These are phyloP conservation scores for Pelobates fuscus DNA, from an alignment of 2,113 vertebrate species.

Conservation along the genomic window DNA sequence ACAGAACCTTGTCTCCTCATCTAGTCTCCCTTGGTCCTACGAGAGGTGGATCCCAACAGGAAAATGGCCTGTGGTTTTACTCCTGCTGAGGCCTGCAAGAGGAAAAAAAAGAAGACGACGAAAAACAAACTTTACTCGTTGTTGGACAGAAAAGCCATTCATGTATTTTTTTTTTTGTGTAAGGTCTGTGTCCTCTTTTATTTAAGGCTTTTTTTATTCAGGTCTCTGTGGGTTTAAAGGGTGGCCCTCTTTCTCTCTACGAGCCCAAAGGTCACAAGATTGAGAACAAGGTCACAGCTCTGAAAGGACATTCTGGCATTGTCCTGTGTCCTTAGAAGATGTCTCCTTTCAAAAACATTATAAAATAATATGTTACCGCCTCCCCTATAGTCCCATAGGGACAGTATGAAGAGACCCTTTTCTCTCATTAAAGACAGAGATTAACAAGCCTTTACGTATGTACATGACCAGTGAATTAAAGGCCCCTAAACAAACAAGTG, in stretches of 20 bases:
- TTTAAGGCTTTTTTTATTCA: slow-evolving; percentile 20
- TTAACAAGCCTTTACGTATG: slow-evolving; percentile 40
- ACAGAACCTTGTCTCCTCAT: slow-evolving; percentile 63
- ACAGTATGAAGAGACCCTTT: slow-evolving; percentile 34
- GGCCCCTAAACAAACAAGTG: slow-evolving; percentile 16
- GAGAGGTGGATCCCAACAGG: slow-evolving; percentile 19
- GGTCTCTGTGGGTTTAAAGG: slow-evolving; percentile 20
- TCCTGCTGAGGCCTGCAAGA: slow-evolving; percentile 60
- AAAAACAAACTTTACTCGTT: slow-evolving; percentile 57
- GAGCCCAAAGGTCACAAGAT: slow-evolving; percentile 27
- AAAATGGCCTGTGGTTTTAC: slow-evolving; percentile 44
- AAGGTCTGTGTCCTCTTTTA: slow-evolving; percentile 24
- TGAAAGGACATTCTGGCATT: slow-evolving; percentile 35
- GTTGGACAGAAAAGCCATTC: slow-evolving; percentile 56
- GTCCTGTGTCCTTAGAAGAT: slow-evolving; percentile 28
- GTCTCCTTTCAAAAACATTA: slow-evolving; percentile 16
- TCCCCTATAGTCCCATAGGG: slow-evolving; percentile 34
- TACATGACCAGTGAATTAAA: slow-evolving; percentile 22
- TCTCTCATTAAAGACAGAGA: slow-evolving; percentile 34
- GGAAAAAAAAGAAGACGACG: slow-evolving; percentile 28
- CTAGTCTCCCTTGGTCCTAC: slow-evolving; percentile 56
- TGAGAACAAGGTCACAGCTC: slow-evolving; percentile 28
- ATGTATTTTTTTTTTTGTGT: slow-evolving; percentile 16
- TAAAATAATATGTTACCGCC: slow-evolving; percentile 31
- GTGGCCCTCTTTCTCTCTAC: slow-evolving; percentile 5